These are phyloP conservation scores for Parauchenoglanis ngamensis DNA, from an alignment of 2,797 vertebrate species.

Conservation along the genomic window DNA sequence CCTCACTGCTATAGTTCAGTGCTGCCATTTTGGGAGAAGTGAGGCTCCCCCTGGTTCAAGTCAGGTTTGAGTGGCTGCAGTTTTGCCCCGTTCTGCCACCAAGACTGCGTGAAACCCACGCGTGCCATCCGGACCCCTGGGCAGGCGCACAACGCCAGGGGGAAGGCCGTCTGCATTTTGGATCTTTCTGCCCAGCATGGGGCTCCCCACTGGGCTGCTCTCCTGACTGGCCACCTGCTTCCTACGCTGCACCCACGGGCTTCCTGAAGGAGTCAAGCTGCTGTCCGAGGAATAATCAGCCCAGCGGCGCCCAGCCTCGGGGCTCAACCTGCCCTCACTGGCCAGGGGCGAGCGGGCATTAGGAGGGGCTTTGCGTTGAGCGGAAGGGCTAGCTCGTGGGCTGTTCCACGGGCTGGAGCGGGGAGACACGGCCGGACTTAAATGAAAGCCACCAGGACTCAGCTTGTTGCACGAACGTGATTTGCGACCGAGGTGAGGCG, in stretches of 20 bases:
- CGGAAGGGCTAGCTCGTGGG: constrained; percentile 82
- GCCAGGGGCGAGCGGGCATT: constrained; percentile 71
- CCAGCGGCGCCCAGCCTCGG: constrained; percentile 79
- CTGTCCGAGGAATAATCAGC: constrained; percentile 96
- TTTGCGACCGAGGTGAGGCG: constrained; percentile 83
- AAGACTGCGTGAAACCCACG: constrained; percentile 84
- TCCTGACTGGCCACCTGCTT: constrained; percentile 87
- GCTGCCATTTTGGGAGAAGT: constrained; percentile 23
- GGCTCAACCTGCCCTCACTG: constrained; percentile 78
- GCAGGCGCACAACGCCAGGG: constrained; percentile 86
- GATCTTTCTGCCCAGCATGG: constrained; percentile 85
- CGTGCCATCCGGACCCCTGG: constrained; percentile 90
- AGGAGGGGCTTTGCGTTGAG: constrained; percentile 78
- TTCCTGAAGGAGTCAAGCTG: constrained; percentile 89
- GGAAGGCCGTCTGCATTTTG: constrained; percentile 88
- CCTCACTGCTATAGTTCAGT: constrained; percentile 47
- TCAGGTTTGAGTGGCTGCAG: constrained; percentile 75
- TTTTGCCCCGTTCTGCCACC: constrained; percentile 75
- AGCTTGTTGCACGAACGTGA: constrained; percentile 80
- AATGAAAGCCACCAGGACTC: constrained; percentile 84
- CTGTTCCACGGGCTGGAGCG: constrained; percentile 94
- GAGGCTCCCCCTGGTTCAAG: constrained; percentile 35
- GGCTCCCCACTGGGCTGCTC: constrained; percentile 88
- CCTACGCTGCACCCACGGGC: constrained; percentile 94
- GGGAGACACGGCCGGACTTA: constrained; percentile 90